Percentiles rank a stretch among this genome's conserved stretches.
phyloP scores from a whole-genome alignment of 2,113 vertebrate species.

The Myxocyprinus asiaticus region DNA sequence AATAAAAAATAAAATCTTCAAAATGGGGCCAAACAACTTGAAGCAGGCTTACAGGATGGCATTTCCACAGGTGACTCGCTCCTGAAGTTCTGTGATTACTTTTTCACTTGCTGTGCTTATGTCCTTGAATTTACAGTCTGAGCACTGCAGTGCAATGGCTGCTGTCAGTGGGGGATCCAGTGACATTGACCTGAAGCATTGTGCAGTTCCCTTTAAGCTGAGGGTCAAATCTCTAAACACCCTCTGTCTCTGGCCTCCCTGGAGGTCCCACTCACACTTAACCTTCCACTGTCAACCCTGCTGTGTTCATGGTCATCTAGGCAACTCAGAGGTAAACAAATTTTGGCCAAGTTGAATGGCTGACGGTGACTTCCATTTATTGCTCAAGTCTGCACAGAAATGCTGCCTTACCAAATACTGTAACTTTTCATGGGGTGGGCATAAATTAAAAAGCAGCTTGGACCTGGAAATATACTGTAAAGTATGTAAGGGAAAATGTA shows the following conservation, averaged over 20 bases:
- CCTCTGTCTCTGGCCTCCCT: conserved; percentile 39
- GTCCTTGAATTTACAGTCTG: conserved; percentile 27
- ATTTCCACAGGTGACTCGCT: no score
- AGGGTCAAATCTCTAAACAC: conserved; percentile 43
- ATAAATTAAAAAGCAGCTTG: not conserved
- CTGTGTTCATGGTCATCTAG: conserved; percentile 29
- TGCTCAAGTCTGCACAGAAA: conserved; percentile 2
- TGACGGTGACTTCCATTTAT: not conserved
- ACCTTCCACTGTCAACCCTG: conserved; percentile 43
- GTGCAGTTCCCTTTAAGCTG: conserved; percentile 44
- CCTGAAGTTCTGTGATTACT: no score
- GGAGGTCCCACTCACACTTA: conserved; percentile 47
- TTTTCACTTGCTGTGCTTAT: not conserved
- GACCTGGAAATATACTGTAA: not conserved
- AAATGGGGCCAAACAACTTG: no score
- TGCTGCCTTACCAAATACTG: not conserved
- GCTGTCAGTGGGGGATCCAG: conserved; percentile 61
- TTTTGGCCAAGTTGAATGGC: conserved; percentile 11
- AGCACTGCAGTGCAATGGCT: conserved; percentile 59
- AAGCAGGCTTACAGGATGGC: no score
- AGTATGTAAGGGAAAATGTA: not conserved
- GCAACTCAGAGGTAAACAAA: conserved; percentile 5
- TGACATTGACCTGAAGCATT: conserved; percentile 67
- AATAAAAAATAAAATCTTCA: no score
- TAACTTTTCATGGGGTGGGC: not conserved